Conservation (phyloP, 2,888 invertebrate genomes). For the Tricholauxania praeusta region DNA sequence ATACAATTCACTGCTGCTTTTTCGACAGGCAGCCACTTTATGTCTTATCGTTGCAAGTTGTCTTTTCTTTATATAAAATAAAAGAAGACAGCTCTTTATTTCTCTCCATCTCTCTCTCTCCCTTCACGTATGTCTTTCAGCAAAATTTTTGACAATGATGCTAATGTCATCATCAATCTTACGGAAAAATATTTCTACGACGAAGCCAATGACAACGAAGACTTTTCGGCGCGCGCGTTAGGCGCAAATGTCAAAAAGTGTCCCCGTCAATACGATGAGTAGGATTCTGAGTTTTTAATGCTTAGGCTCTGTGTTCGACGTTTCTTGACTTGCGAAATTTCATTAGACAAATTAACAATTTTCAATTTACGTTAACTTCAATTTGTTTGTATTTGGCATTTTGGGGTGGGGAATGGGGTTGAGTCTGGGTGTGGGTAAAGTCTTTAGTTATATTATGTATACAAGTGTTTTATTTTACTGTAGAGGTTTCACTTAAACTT, state of each 20-base stretch:
- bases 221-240: conserved; percentile 38
- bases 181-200: conserved; percentile 49
- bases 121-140: background rate
- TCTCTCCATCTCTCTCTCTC: conserved; percentile 1
- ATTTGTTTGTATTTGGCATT: too few relatives aligned
- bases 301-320: conserved; percentile 16
- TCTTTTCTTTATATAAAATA: conserved; percentile 27
- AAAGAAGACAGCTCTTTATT: background rate
- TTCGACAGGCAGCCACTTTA: conserved; percentile 48
- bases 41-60: conserved; percentile 48
- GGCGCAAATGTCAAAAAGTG: conserved; percentile 48
- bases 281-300: conserved; percentile 2
- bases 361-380: conserved; percentile 18
- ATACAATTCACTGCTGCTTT: background rate
- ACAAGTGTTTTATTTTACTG: background rate
- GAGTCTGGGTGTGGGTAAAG: background rate
- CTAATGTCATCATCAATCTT: conserved; percentile 67
- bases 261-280: conserved; percentile 48
- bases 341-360: conserved; percentile 62
- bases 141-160: conserved; percentile 62
- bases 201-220: background rate
- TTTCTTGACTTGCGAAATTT: conserved; percentile 48
- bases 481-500: conserved; percentile 8
- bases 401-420: conserved; percentile 1
- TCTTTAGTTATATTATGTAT: background rate